phyloP scores from a whole-genome alignment of 2,113 vertebrate genomes.

The Columbina picui region DNA sequence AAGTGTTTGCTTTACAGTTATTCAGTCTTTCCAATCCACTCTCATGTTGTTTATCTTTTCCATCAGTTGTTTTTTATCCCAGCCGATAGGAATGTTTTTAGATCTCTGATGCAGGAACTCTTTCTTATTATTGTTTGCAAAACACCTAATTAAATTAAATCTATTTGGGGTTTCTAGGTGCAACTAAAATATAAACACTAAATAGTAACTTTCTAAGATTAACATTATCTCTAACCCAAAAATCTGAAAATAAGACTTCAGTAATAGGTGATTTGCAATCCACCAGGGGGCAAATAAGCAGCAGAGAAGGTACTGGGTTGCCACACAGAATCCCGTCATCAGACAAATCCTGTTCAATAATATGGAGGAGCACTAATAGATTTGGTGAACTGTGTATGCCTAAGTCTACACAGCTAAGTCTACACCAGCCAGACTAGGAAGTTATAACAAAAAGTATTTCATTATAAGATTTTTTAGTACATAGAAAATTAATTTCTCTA shows the following conservation, averaged over 20 bases:
- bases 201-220: background rate
- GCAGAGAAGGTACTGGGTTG: background rate
- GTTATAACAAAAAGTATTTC: background rate
- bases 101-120: background rate
- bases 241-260: background rate
- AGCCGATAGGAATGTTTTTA: background rate
- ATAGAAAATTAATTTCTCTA: background rate
- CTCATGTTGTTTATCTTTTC: conserved; percentile 20
- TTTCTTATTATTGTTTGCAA: conserved; percentile 42
- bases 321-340: background rate
- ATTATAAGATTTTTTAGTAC: background rate
- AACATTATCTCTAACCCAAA: background rate
- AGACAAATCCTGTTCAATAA: background rate
- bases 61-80: background rate
- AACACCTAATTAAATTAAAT: background rate
- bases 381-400: background rate
- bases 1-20: conserved; percentile 35
- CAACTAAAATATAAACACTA: background rate
- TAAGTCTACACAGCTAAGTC: background rate
- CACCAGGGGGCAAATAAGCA: background rate
- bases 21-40: background rate
- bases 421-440: background rate
- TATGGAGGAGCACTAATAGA: background rate
- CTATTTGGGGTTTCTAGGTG: background rate
- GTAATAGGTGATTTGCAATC: background rate